Base-by-base conservation (phyloP, 2,113 vertebrate genomes). In the Menidia beryllina region DNA sequence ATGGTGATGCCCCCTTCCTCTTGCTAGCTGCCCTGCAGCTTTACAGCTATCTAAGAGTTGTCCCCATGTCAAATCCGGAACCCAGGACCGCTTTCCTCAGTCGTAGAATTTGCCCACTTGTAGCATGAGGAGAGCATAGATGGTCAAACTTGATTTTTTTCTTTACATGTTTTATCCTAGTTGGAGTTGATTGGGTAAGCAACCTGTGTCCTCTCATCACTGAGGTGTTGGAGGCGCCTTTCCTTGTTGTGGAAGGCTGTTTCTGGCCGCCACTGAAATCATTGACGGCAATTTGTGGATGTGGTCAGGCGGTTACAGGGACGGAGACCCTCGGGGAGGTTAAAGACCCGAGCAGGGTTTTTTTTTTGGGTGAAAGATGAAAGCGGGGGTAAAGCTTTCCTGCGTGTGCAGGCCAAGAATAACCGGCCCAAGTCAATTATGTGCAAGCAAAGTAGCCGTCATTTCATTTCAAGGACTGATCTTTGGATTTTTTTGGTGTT, bases 21-120 rank as follows among this genome's bases (percentile, higher is more conserved):
- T 13, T 50, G 7, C 49, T 41, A 0, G 6, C 73, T 76, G 65
- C 47, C 69, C 68, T 39, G 49, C 72, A 77, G 67, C 60, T 85
- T 63, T 38, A 72, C 47, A 39, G 66, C 38, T 52, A 70, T 55
- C 65, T 91, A 89, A 92, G 82, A 75, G 86, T 83, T 77, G 75
- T 87, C 78, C 87, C 86, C 89, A 82, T 90, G 87, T 85, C 65
- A 61, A 86, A 65, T 51, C 79, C 67, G 69, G 75, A 74, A 75
- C 91, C 86, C 59, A 57, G 75, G 91, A 86, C 87, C 38, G 25
- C 75, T 67, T 83, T 17, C 13, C 85, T 91, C 73, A 79, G 75
- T 82, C 72, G 56, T 79, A 85, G 88, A 88, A 93, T 92, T 89
- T 90, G 81, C 88, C 90, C 90, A 93, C 93, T 92, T 93, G 93